Evolutionary conservation across 2,797 vertebrate species (phyloP), one percentile per base, ranked within the genome.

Genomic region (Crenichthys baileyi): DNA sequence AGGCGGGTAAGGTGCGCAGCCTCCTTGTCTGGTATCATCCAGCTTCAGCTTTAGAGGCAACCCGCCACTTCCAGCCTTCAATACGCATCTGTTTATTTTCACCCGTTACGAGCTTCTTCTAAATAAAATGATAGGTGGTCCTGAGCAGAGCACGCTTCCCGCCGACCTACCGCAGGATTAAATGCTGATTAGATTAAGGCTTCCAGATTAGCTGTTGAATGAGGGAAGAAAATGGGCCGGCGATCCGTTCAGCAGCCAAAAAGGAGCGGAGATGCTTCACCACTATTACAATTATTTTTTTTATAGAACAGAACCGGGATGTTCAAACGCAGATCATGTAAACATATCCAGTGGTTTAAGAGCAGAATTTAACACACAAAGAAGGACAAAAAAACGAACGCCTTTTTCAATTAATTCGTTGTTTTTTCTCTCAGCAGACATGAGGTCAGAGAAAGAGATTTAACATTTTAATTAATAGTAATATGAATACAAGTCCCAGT

Each of bases 171-270:
- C 53, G 26, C 8, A 51, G 74, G 85, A 88, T 93, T 88, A 91
- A 85, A 76, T 70, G 90, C 90, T 92, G 89, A 91, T 87, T 87
- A 90, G 79, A 92, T 90, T 89, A 83, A 15, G 13, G 41, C 80
- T 81, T 78, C 51, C 78, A 91, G 86, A 92, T 90, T 90, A 92
- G 88, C 90, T 79, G 78, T 48, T 91, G 79, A 29, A 72, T 72
- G 12, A 31, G 39, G 81, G 83, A 79, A 77, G 65, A 63, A 79
- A 82, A 6, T 36, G 81, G 89, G 70, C 76, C 82, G 18, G 71
- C 24, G 79, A 86, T 58, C 71, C 80, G 79, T 76, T 41, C 82
- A 18, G 58, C 58, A 7, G n/a, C n/a, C n/a, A 13, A 61, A 31
- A 60, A 63, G 16, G 15, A 46, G 78, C 75, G 61, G 72, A 15